These are phyloP conservation scores for Hirundo rustica DNA, from an alignment of 2,797 vertebrate species.

Conservation along the genomic window DNA sequence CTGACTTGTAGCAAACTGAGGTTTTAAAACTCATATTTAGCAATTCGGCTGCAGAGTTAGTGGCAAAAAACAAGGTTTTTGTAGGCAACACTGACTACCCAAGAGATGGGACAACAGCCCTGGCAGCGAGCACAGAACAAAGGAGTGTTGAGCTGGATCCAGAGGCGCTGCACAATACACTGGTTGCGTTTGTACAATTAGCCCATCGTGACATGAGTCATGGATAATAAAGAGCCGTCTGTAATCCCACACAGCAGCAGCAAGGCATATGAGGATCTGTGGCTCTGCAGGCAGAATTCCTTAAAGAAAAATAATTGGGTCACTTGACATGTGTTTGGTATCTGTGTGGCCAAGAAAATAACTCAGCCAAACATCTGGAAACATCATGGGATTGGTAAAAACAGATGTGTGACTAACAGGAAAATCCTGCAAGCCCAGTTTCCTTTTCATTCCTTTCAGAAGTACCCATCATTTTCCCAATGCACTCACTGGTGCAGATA, in stretches of 20 bases:
- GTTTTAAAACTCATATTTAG: neutral
- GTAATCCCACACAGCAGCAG: neutral
- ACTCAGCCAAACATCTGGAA: neutral
- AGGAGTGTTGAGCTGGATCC: neutral
- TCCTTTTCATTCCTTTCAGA: neutral
- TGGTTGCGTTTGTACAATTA: neutral
- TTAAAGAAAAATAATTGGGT: neutral
- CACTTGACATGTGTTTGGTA: neutral
- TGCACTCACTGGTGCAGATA: neutral
- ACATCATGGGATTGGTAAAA: neutral
- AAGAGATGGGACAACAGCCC: neutral
- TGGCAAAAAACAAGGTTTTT: constrained; percentile 12
- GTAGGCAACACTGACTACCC: neutral
- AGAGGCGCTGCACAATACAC: neutral
- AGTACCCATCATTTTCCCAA: neutral
- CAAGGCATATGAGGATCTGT: neutral
- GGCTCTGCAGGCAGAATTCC: neutral
- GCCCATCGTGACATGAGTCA: neutral
- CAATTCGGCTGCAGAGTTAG: neutral
- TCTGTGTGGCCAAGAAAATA: neutral
- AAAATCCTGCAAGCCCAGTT: neutral
- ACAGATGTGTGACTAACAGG: neutral
- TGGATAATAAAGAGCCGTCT: neutral
- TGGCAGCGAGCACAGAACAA: constrained; percentile 2
- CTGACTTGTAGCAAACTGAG: neutral